Percentiles rank a stretch among this genome's conserved stretches.
Conservation (phyloP, 2,797 vertebrate species). For the Gallinago solitaria region DNA sequence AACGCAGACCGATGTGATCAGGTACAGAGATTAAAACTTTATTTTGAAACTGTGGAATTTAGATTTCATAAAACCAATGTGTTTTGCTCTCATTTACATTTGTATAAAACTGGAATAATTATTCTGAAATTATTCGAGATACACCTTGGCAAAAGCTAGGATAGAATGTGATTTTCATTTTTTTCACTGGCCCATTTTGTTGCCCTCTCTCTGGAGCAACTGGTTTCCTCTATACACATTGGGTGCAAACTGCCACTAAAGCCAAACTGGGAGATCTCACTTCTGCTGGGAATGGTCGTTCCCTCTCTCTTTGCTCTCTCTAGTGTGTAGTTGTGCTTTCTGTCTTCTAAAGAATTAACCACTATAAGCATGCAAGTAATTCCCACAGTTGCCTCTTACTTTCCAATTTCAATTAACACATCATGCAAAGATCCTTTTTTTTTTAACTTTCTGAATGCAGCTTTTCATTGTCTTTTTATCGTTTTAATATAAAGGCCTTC, state of each 20-base stretch:
- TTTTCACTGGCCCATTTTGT: not conserved
- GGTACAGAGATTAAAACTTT: slow-evolving; percentile 72
- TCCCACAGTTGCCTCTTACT: not conserved
- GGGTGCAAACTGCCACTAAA: not conserved
- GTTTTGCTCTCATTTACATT: not conserved
- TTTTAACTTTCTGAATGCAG: not conserved
- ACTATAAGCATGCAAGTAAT: not conserved
- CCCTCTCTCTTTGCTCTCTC: not conserved
- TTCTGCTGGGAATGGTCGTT: not conserved
- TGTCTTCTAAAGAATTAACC: not conserved
- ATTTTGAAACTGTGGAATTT: not conserved
- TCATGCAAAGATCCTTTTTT: not conserved
- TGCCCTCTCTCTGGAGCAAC: not conserved
- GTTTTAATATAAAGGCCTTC: not conserved
- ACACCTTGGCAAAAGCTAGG: not conserved
- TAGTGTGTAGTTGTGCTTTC: not conserved
- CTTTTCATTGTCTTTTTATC: not conserved
- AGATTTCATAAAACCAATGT: not conserved
- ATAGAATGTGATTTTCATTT: not conserved
- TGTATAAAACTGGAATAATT: not conserved
- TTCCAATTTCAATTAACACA: not conserved
- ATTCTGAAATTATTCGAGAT: not conserved
- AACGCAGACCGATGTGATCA: slow-evolving; percentile 78
- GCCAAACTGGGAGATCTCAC: not conserved
- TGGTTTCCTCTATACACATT: not conserved